phyloP scores from a whole-genome alignment of 2,888 invertebrate species.

The Lampropteryx suffumata region DNA sequence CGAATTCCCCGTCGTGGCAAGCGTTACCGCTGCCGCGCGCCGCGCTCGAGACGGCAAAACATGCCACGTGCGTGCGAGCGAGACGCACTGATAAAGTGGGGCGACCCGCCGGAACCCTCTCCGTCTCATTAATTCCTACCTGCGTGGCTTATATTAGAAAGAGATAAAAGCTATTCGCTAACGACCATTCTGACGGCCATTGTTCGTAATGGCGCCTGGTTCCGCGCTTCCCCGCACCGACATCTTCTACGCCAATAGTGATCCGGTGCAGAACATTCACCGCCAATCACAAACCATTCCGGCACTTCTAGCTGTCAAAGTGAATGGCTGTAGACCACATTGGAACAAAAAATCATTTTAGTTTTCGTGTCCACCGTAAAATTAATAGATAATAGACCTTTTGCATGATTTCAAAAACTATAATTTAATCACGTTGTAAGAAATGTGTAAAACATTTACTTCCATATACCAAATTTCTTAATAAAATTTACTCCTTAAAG shows the following conservation, averaged over 20 bases:
- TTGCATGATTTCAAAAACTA: too few species aligned
- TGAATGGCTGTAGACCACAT: slow-evolving; percentile 71
- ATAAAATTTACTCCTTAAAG: too few species aligned
- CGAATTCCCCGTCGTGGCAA: slow-evolving; percentile 88
- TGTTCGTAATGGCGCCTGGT: slow-evolving; percentile 79
- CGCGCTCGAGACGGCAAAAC: slow-evolving; percentile 79
- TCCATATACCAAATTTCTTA: too few species aligned
- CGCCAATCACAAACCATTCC: slow-evolving; percentile 83
- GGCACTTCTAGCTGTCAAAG: slow-evolving; percentile 81
- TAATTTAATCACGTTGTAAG: too few species aligned
- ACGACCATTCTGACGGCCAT: slow-evolving; percentile 79
- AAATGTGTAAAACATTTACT: too few species aligned
- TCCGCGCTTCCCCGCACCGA: slow-evolving; percentile 68
- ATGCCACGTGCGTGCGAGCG: slow-evolving; percentile 70
- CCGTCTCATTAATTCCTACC: slow-evolving; percentile 82
- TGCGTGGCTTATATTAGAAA: slow-evolving; percentile 81
- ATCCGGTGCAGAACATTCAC: slow-evolving; percentile 82
- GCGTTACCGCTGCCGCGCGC: slow-evolving; percentile 81
- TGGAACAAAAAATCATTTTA: slow-evolving; percentile 48
- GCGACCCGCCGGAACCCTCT: slow-evolving; percentile 72
- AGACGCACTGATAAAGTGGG: slow-evolving; percentile 55
- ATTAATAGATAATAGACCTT: too few species aligned
- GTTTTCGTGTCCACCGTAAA: background rate
- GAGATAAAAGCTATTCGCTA: slow-evolving; percentile 83
- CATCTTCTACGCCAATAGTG: slow-evolving; percentile 80